Conservation (phyloP, 2,113 vertebrate species). For the Alosa alosa region DNA sequence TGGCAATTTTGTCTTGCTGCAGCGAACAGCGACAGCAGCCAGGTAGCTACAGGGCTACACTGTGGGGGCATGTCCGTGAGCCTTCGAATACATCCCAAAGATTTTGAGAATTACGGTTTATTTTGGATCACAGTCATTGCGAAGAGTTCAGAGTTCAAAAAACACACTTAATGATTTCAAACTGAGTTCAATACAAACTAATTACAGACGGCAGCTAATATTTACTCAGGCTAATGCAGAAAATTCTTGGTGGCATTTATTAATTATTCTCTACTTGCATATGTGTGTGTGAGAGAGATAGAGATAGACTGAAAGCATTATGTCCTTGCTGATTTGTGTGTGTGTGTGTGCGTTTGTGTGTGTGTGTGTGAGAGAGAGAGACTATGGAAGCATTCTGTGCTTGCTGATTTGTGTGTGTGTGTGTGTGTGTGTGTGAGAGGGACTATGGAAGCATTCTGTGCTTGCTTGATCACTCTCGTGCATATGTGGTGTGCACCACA, state of each 20-base stretch:
- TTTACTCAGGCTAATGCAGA: slow-evolving; percentile 35
- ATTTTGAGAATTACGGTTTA: not conserved
- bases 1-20: no score
- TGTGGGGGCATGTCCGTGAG: no score
- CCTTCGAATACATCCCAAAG: not conserved
- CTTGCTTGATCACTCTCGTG: not conserved
- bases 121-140: not conserved
- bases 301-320: not conserved
- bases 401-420: not conserved
- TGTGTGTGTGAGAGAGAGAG: no score
- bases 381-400: no score
- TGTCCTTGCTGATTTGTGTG: not conserved
- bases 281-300: not conserved
- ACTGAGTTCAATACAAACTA: slow-evolving; percentile 22
- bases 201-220: slow-evolving; percentile 29
- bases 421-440: not conserved
- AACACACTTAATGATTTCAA: not conserved
- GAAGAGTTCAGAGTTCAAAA: not conserved
- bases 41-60: no score
- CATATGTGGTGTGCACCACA: not conserved
- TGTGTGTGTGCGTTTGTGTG: not conserved
- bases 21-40: no score
- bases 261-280: not conserved
- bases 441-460: not conserved
- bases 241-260: not conserved